Conservation (phyloP, 1,140 invertebrate species). For the Eciton burchellii region DNA sequence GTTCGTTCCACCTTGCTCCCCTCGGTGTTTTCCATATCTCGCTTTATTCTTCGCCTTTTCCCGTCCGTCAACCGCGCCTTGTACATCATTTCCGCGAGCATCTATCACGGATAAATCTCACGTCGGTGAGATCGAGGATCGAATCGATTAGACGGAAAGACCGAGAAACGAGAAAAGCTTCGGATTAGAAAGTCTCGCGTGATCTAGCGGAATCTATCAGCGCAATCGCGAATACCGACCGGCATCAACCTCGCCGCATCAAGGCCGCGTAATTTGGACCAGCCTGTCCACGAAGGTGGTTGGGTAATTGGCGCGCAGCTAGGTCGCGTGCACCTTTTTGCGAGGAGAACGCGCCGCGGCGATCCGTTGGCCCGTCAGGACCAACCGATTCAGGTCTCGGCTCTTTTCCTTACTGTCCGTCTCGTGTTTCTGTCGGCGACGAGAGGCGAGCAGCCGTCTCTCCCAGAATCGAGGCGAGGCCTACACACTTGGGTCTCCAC, state of each 20-base stretch:
- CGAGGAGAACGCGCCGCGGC: conserved; percentile 11
- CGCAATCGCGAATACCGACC: neutral
- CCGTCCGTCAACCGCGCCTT: neutral
- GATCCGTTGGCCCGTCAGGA: conserved; percentile 39
- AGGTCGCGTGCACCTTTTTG: conserved; percentile 3
- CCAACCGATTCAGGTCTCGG: conserved; percentile 51
- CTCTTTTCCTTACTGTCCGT: conserved; percentile 68
- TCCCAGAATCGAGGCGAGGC: conserved; percentile 71
- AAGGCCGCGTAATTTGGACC: neutral
- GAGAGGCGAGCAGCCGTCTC: conserved; percentile 77
- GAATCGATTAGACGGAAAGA: neutral
- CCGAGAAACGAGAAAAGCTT: neutral
- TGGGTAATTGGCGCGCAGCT: neutral
- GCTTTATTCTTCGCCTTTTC: neutral
- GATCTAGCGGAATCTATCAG: too few species aligned
- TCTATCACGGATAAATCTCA: neutral
- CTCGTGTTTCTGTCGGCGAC: conserved; percentile 76
- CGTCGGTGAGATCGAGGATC: neutral
- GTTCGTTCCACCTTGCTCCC: conserved; percentile 37
- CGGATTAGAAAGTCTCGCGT: neutral
- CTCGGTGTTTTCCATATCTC: neutral
- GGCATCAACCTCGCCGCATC: neutral
- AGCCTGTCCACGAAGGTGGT: neutral
- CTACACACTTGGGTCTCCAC: conserved; percentile 72
- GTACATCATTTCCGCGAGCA: neutral